A percentile compares a stretch with the other conserved stretches of the same genome.
Conservation (phyloP, 2,113 vertebrate genomes). For the Carassius carassius region DNA sequence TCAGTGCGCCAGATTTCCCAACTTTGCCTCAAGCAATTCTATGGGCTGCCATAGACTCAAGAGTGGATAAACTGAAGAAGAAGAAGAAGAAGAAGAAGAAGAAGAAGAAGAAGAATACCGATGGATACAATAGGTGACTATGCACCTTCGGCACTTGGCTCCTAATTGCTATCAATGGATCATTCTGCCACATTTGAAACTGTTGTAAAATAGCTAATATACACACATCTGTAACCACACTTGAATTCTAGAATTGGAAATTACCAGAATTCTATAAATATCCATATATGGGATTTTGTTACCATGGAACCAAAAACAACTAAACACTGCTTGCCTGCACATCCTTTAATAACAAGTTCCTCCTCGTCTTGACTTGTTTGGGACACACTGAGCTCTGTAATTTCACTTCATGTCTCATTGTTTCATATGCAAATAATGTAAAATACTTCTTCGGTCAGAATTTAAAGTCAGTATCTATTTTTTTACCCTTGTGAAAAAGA, state of each 20-base stretch:
- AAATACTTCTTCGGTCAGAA: too few relatives aligned
- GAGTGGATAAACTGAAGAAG: too few relatives aligned
- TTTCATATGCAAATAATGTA: not conserved
- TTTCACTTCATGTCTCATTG: not conserved
- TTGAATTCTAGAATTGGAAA: not conserved
- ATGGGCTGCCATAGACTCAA: too few relatives aligned
- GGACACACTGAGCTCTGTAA: not conserved
- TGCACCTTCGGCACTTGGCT: too few relatives aligned
- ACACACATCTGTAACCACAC: not conserved
- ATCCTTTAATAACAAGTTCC: not conserved
- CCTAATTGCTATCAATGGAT: too few relatives aligned
- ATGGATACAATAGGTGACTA: too few relatives aligned
- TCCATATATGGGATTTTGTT: not conserved
- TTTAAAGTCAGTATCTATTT: not conserved
- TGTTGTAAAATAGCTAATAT: not conserved
- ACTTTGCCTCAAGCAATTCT: too few relatives aligned
- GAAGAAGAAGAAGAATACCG: too few relatives aligned
- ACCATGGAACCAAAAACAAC: accelerated
- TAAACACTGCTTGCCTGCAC: not conserved
- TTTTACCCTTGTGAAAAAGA: not conserved
- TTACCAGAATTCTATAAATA: not conserved
- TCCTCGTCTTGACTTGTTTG: constrained; percentile 2
- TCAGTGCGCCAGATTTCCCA: too few relatives aligned
- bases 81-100: too few relatives aligned
- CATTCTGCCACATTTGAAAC: not conserved